Evolutionary conservation across 2,888 invertebrate genomes (phyloP).

Genomic region (Eristalis tenax): DNA sequence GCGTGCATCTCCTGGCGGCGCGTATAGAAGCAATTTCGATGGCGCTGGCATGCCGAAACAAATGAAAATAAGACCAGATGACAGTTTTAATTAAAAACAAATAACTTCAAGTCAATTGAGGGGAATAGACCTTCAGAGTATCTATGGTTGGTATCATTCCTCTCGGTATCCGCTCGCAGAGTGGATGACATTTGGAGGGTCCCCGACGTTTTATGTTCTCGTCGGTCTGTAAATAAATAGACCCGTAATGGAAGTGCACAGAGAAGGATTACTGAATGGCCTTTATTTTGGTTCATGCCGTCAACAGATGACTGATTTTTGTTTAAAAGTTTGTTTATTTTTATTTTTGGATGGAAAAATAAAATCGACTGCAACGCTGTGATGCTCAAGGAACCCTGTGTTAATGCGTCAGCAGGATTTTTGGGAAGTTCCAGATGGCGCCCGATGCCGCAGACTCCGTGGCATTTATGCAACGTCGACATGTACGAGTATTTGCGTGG

Average conservation of each 20-base stretch:
- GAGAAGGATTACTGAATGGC: background rate
- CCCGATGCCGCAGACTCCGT: background rate
- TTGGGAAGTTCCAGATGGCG: background rate
- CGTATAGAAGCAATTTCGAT: background rate
- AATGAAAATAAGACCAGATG: background rate
- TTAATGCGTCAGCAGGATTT: background rate
- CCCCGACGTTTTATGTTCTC: background rate
- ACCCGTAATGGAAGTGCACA: background rate
- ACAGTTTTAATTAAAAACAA: conserved; percentile 32
- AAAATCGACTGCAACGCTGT: background rate
- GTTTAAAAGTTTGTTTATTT: background rate
- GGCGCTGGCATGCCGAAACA: background rate
- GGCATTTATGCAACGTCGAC: background rate
- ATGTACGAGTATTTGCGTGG: background rate
- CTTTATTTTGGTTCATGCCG: background rate
- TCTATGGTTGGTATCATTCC: background rate
- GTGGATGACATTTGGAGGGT: background rate
- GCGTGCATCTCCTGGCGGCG: background rate
- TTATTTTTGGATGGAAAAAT: background rate
- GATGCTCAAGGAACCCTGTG: background rate
- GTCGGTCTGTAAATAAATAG: conserved; percentile 7
- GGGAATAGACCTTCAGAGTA: background rate
- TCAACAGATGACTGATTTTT: background rate
- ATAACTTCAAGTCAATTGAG: conserved; percentile 20
- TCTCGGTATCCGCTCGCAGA: background rate